These are phyloP conservation scores for Xanthorhoe designata DNA, from an alignment of 2,888 invertebrate genomes.

Conservation along the genomic window DNA sequence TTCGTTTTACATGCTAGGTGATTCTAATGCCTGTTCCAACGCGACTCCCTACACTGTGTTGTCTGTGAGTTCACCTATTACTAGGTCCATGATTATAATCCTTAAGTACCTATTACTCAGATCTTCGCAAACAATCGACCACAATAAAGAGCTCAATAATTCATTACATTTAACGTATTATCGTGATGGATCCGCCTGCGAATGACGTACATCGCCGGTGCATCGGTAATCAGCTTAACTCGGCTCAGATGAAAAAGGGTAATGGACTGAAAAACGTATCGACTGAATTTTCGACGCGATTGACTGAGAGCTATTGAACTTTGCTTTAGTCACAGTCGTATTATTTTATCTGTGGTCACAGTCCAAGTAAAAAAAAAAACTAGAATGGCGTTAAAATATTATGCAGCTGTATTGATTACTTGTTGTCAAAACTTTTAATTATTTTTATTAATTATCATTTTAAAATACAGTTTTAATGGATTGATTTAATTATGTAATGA, in stretches of 20 bases:
- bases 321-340: background rate
- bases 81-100: background rate
- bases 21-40: too few relatives aligned
- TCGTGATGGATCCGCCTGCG: constrained; percentile 44
- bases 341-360: background rate
- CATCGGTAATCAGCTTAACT: constrained; percentile 74
- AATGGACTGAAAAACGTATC: constrained; percentile 69
- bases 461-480: too few relatives aligned
- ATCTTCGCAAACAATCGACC: background rate
- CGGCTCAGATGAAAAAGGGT: constrained; percentile 67
- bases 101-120: background rate
- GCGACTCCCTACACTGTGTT: too few relatives aligned
- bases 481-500: too few relatives aligned
- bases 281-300: constrained; percentile 30
- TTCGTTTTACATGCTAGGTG: too few relatives aligned
- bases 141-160: constrained; percentile 22
- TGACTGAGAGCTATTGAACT: constrained; percentile 31
- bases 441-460: too few relatives aligned
- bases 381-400: too few relatives aligned
- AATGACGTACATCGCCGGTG: constrained; percentile 63
- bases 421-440: too few relatives aligned
- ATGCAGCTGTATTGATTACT: too few relatives aligned
- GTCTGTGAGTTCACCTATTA: too few relatives aligned
- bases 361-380: background rate
- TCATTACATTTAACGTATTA: constrained; percentile 28